Base-by-base conservation (phyloP, 1,140 invertebrate genomes). In the Arctopsyche grandis region DNA sequence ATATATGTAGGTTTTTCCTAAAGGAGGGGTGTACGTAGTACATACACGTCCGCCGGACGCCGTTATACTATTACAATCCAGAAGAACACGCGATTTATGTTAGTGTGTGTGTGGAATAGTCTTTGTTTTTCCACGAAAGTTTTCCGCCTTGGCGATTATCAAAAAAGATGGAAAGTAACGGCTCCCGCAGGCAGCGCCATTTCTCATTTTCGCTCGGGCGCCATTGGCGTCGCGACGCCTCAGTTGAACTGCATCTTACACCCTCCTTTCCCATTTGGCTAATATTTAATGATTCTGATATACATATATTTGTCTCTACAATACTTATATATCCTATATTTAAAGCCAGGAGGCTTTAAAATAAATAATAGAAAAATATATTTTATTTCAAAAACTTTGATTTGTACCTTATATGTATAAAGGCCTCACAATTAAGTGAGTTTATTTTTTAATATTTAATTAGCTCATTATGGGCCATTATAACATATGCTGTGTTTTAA, bases 81-180 rank as follows among this genome's bases (percentile, higher is more conserved):
- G 48, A 12, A 1, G 16, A 14, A 52, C 48, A 16, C 12, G 10
- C 48, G 1, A 16, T 66, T 66, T 19, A 10, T 46, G 24, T 46
- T 10, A 0, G 26, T 44, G 38, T 46, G 74, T 77, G 19, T 26
- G 48, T 70, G 69, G 29, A 7, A 7, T 1, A 4, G 56, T 69
- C 75, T 79, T 82, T 82, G 78, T 79, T 82, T 79, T 66, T 79
- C 22, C 73, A 66, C 16, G 63, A 74, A 63, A 75, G 69, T 79
- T 79, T 82, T 22, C 75, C 78, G 75, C 81, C 80, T 71, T 66
- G n/a, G 60, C 78, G 80, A 79, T 81, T 81, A 81, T 81, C 71
- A 69, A 52, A 52, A 52, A 52, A 58, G 60, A 29, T 70, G 69
- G 38, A 77, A 81, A 79, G 75, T 10, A 79, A 81, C 73, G 60